Percentiles rank a stretch among this genome's conserved stretches.
Conservation (phyloP, 23 tunicate species). For the Phallusia fumigata region DNA sequence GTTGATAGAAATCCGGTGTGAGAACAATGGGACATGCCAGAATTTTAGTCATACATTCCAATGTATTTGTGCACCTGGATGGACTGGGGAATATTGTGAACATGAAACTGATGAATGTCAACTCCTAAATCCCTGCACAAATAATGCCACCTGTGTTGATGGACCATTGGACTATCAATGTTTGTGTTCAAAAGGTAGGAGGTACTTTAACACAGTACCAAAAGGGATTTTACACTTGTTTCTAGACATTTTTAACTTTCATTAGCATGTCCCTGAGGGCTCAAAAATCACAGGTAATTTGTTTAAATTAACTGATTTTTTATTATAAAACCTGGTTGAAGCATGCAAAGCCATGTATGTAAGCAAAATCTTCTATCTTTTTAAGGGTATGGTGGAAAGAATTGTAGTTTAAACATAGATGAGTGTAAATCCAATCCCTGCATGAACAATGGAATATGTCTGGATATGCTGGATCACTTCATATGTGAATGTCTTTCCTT, state of each 20-base stretch:
- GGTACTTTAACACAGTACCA: no score
- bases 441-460: not conserved
- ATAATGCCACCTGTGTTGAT: slow-evolving; percentile 7
- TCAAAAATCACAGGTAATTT: no score
- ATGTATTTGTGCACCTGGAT: not conserved
- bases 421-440: slow-evolving; percentile 5
- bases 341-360: not conserved
- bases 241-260: no score
- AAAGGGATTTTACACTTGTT: no score
- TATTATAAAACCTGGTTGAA: not conserved
- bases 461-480: not conserved
- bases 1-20: not conserved
- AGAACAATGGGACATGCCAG: not conserved
- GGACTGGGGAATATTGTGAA: slow-evolving; percentile 8
- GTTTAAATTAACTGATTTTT: no score
- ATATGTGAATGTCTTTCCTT: not conserved
- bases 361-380: not conserved
- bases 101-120: slow-evolving; percentile 2
- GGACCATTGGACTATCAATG: not conserved
- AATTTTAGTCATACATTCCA: not conserved
- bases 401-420: not conserved
- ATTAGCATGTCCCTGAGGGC: no score
- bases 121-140: not conserved
- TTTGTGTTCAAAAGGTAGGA: not conserved
- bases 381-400: not conserved